Conservation (phyloP, 2,888 invertebrate genomes). For the Eugnorisma glareosa region DNA sequence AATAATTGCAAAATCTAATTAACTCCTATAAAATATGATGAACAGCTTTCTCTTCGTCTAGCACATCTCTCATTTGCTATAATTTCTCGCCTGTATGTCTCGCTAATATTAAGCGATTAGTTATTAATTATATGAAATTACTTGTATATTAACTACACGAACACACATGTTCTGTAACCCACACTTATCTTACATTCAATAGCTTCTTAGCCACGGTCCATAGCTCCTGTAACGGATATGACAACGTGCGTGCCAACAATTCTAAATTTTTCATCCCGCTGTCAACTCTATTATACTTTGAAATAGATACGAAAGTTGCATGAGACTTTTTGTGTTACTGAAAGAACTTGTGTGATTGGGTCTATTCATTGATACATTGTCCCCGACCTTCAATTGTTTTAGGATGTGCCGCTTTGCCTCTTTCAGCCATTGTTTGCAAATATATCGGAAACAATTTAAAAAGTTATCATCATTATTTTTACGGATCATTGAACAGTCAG, state of each 20-base stretch:
- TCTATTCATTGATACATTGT: conserved; percentile 49
- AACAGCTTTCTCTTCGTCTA: conserved; percentile 49
- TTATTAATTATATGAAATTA: conserved; percentile 58
- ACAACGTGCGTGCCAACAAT: conserved; percentile 68
- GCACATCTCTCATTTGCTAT: conserved; percentile 33
- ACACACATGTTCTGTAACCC: conserved; percentile 50
- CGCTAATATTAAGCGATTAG: conserved; percentile 49
- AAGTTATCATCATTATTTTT: conserved; percentile 48
- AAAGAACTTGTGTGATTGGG: conserved; percentile 35
- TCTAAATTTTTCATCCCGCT: conserved; percentile 37
- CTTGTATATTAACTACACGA: conserved; percentile 54
- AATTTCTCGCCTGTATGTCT: conserved; percentile 39
- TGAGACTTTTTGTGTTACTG: conserved; percentile 28
- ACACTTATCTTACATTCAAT: conserved; percentile 68
- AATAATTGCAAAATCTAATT: conserved; percentile 26
- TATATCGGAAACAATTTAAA: conserved; percentile 53
- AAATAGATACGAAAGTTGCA: conserved; percentile 49
- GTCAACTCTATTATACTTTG: conserved; percentile 36
- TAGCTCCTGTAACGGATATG: conserved; percentile 76
- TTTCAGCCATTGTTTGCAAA: conserved; percentile 63
- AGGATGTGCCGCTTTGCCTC: conserved; percentile 37
- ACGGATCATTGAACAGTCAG: conserved; percentile 54
- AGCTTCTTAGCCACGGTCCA: conserved; percentile 74
- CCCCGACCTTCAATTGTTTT: conserved; percentile 64
- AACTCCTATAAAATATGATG: conserved; percentile 13